A percentile compares a stretch with the other conserved stretches of the same genome.
Conservation (phyloP, 2,113 vertebrate genomes). For the Tiliqua scincoides region DNA sequence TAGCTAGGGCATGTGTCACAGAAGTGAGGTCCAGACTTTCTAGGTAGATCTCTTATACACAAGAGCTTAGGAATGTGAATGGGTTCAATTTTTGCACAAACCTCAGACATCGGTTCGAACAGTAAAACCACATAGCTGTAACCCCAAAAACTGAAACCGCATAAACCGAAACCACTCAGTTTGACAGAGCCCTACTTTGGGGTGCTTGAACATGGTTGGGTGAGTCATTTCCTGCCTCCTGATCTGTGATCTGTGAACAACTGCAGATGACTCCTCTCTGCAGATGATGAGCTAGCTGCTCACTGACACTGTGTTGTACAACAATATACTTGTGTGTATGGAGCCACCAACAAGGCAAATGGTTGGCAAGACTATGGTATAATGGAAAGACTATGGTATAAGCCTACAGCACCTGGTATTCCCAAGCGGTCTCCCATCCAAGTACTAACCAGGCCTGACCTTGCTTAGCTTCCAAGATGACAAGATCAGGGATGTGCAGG, state of each 20-base stretch:
- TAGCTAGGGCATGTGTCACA: no score
- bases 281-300: constrained; percentile 42
- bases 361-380: no score
- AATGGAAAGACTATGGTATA: no score
- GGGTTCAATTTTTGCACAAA: background rate
- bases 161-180: constrained; percentile 44
- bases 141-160: no score
- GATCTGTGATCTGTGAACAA: constrained; percentile 43
- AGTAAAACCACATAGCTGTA: no score
- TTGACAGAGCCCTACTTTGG: constrained; percentile 24
- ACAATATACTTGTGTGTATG: constrained; percentile 20
- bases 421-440: no score
- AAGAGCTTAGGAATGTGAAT: background rate
- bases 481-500: no score
- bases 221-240: constrained; percentile 69
- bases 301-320: constrained; percentile 5
- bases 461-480: no score
- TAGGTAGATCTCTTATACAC: no score
- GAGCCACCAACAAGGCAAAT: constrained; percentile 36
- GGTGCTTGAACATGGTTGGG: constrained; percentile 15
- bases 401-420: no score
- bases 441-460: no score
- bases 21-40: background rate
- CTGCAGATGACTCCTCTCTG: background rate
- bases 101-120: no score